Evolutionary conservation across 2,113 vertebrate species (phyloP).

Genomic region (Gobio gobio): DNA sequence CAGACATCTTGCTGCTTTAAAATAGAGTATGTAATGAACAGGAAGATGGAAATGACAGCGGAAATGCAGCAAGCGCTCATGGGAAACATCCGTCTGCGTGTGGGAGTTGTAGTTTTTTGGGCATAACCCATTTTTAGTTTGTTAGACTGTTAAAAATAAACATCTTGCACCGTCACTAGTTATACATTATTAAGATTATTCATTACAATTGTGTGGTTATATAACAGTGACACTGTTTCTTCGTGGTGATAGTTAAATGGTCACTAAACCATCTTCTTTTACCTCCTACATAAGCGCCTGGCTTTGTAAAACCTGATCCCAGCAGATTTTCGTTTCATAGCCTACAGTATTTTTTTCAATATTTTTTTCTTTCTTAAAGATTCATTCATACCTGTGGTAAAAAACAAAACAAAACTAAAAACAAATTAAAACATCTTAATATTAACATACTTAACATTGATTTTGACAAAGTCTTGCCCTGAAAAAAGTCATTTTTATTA

Average conservation of each 20-base stretch:
- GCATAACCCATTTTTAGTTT: background rate
- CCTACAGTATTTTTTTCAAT: too few species aligned
- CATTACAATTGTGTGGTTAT: background rate
- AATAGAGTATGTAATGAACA: background rate
- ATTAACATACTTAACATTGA: too few species aligned
- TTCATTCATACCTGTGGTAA: background rate
- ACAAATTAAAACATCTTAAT: too few species aligned
- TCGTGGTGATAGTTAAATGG: background rate
- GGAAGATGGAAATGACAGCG: background rate
- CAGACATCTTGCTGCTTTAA: constrained; percentile 55
- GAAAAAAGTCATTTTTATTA: background rate
- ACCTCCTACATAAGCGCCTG: background rate
- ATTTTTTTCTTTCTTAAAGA: background rate
- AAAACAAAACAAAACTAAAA: background rate
- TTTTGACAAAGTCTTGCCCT: background rate
- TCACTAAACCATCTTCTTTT: background rate
- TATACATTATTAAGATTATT: background rate
- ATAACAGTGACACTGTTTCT: background rate
- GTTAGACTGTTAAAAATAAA: background rate
- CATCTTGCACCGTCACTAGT: background rate
- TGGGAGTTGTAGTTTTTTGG: constrained; percentile 43
- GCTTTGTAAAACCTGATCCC: background rate
- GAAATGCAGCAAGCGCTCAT: background rate
- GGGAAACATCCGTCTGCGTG: background rate
- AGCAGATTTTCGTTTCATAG: background rate